These are phyloP conservation scores for Clangula hyemalis DNA, from an alignment of 2,797 vertebrate species.

Conservation along the genomic window DNA sequence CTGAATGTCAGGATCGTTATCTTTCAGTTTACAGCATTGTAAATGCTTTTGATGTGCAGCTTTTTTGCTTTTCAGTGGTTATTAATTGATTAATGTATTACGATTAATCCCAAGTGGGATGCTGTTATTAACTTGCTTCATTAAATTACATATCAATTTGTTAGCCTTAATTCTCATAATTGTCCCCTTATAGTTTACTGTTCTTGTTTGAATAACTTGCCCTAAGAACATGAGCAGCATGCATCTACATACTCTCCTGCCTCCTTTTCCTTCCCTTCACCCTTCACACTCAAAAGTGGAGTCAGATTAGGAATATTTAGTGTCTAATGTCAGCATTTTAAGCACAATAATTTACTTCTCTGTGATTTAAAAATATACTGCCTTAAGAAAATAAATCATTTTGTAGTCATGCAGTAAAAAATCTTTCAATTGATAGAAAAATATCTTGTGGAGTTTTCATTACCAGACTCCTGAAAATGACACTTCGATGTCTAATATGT, in stretches of 20 bases:
- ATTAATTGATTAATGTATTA: slow-evolving; percentile 45
- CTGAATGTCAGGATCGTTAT: background rate
- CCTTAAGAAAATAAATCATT: background rate
- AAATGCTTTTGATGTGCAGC: background rate
- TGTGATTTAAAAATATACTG: slow-evolving; percentile 36
- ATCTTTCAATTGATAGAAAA: slow-evolving; percentile 12
- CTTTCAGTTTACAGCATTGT: background rate
- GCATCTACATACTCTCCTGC: background rate
- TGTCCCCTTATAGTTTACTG: background rate
- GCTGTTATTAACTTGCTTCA: slow-evolving; percentile 33
- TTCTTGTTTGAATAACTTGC: background rate
- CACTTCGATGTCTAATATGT: slow-evolving; percentile 57
- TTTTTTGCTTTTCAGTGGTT: slow-evolving; percentile 10
- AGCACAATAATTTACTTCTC: slow-evolving; percentile 33
- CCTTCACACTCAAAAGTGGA: slow-evolving; percentile 19
- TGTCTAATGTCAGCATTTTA: background rate
- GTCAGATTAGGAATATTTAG: slow-evolving; percentile 1
- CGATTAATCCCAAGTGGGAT: slow-evolving; percentile 17
- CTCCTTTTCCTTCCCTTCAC: background rate
- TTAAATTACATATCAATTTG: slow-evolving; percentile 26
- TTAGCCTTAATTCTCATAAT: slow-evolving; percentile 15
- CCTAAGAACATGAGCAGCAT: background rate
- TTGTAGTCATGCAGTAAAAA: background rate
- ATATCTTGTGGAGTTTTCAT: slow-evolving; percentile 54
- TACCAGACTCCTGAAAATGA: slow-evolving; percentile 55